These are phyloP conservation scores for Collichthys lucidus DNA, from an alignment of 2,113 vertebrate species.

Conservation along the genomic window DNA sequence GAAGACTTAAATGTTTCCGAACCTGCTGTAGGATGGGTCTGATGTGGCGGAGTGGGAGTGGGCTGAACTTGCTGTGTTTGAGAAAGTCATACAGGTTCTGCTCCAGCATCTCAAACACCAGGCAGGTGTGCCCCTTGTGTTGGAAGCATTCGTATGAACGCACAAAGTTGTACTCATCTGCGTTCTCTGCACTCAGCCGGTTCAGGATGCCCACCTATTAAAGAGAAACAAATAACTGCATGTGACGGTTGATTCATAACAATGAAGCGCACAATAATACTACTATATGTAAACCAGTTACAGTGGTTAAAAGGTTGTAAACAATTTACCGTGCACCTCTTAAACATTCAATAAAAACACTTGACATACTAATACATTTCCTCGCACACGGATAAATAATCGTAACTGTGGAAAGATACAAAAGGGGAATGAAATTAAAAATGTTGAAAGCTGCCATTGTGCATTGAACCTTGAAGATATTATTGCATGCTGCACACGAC, in stretches of 20 bases:
- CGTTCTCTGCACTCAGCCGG: constrained; percentile 95
- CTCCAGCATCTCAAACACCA: constrained; percentile 99
- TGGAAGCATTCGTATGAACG: constrained; percentile 99
- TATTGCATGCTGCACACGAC: too few relatives aligned
- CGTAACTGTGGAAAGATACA: too few relatives aligned
- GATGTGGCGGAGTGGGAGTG: constrained; percentile 95
- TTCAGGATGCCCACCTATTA: constrained; percentile 95
- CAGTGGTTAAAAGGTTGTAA: neutral
- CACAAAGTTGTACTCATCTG: constrained; percentile 97
- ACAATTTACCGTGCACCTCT: too few relatives aligned
- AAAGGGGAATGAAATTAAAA: too few relatives aligned
- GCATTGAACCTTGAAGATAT: too few relatives aligned
- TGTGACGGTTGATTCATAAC: neutral
- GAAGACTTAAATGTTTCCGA: neutral
- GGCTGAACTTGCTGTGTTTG: constrained; percentile 99
- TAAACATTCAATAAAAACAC: too few relatives aligned
- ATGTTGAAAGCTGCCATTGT: too few relatives aligned
- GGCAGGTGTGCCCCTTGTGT: constrained; percentile 98
- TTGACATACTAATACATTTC: too few relatives aligned
- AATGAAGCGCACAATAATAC: neutral
- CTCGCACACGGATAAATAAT: too few relatives aligned
- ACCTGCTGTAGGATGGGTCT: constrained; percentile 90
- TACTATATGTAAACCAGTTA: neutral
- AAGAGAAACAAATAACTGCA: neutral
- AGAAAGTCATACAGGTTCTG: constrained; percentile 99